These are phyloP conservation scores for Triplophysa siluroides DNA, from an alignment of 2,113 vertebrate species.

Conservation along the genomic window DNA sequence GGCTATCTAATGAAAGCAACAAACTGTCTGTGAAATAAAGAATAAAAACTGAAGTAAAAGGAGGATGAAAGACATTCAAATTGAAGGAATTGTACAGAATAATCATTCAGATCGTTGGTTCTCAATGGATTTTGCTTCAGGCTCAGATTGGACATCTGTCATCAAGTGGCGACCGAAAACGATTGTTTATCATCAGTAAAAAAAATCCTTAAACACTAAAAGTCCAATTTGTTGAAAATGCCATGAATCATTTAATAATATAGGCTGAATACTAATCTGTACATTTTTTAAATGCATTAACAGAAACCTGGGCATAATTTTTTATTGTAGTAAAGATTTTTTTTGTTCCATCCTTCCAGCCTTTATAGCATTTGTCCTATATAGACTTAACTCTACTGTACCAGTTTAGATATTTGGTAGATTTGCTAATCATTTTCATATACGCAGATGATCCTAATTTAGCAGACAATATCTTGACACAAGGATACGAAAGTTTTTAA, in stretches of 20 bases:
- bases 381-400: neutral
- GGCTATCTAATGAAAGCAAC: slow-evolving; percentile 31
- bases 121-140: neutral
- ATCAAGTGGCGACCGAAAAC: no score
- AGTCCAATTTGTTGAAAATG: no score
- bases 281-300: no score
- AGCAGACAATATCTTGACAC: slow-evolving; percentile 25
- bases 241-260: no score
- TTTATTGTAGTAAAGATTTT: no score
- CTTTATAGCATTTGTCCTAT: no score
- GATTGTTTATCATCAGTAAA: no score
- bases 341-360: no score
- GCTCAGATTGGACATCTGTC: neutral
- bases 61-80: slow-evolving; percentile 26
- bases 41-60: slow-evolving; percentile 38
- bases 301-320: no score
- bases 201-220: no score
- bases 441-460: slow-evolving; percentile 15
- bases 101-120: slow-evolving; percentile 13
- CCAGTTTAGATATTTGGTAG: slow-evolving; percentile 13
- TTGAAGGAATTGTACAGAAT: neutral
- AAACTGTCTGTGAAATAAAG: slow-evolving; percentile 43
- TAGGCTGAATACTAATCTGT: no score
- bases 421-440: slow-evolving; percentile 25
- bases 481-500: slow-evolving; percentile 41